Conservation (phyloP, 2,113 vertebrate genomes). For the Athene cunicularia region DNA sequence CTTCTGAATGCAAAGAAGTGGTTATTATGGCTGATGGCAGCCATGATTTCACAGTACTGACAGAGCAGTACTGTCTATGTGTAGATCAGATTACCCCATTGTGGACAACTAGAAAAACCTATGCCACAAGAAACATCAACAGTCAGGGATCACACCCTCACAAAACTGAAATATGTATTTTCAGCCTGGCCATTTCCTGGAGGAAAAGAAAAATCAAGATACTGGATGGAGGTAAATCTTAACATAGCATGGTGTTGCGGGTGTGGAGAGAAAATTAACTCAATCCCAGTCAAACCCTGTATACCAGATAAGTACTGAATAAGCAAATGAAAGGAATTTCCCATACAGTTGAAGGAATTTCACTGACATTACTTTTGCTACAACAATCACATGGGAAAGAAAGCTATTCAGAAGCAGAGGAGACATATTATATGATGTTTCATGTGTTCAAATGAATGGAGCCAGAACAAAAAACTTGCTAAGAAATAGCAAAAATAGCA, state of each 20-base stretch:
- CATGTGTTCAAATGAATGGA: not conserved
- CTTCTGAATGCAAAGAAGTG: not conserved
- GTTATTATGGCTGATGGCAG: not conserved
- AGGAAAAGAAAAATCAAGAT: not conserved
- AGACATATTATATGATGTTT: not conserved
- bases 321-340: not conserved
- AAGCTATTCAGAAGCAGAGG: not conserved
- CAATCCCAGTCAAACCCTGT: not conserved
- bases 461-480: not conserved
- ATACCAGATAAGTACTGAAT: not conserved
- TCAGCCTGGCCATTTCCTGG: not conserved
- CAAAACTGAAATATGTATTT: not conserved
- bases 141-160: not conserved
- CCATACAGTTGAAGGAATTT: not conserved
- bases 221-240: not conserved
- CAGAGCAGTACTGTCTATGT: not conserved
- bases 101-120: not conserved
- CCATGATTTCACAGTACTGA: not conserved
- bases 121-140: not conserved
- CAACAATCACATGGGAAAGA: not conserved
- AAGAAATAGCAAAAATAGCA: not conserved
- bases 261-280: not conserved
- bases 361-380: not conserved
- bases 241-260: rapidly evolving
- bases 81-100: not conserved